Evolutionary conservation across 1,140 invertebrate genomes (phyloP).

Genomic region (Sitobion miscanthi): DNA sequence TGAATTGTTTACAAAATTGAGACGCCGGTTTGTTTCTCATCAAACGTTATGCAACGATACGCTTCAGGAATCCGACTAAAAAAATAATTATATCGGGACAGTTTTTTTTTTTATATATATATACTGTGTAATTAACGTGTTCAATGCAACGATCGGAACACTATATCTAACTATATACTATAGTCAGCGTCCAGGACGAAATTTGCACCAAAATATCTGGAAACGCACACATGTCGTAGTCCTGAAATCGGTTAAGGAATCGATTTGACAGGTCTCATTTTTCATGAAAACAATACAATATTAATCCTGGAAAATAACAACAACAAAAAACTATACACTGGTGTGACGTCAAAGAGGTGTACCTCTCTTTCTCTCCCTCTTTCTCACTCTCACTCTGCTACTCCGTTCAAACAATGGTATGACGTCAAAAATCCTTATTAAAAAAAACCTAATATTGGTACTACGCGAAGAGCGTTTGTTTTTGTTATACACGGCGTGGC

Average conservation of each 20-base stretch:
- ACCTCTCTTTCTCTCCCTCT: not conserved
- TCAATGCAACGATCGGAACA: not conserved
- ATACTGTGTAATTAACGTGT: conserved; percentile 34
- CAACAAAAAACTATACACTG: not conserved
- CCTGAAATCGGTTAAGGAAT: not conserved
- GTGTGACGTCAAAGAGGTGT: not conserved
- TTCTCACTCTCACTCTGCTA: not conserved
- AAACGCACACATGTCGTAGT: not conserved
- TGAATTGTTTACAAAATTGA: conserved; percentile 50
- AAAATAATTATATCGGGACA: conserved; percentile 48
- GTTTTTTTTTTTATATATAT: conserved; percentile 19
- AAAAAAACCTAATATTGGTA: not conserved
- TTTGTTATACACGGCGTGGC: not conserved
- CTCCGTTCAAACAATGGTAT: not conserved
- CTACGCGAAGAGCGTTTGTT: not conserved
- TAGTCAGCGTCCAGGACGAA: not conserved
- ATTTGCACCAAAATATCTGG: not conserved
- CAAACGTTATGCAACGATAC: conserved; percentile 54
- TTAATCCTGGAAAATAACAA: not conserved
- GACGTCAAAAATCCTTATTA: conserved; percentile 15
- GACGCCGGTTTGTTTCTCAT: conserved; percentile 50
- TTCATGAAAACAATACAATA: not conserved
- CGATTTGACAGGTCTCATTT: not conserved
- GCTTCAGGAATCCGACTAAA: conserved; percentile 27
- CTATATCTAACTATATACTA: too few species aligned